Evolutionary conservation across 2,888 invertebrate genomes (phyloP).

Genomic region (Liodrosophila aerea): DNA sequence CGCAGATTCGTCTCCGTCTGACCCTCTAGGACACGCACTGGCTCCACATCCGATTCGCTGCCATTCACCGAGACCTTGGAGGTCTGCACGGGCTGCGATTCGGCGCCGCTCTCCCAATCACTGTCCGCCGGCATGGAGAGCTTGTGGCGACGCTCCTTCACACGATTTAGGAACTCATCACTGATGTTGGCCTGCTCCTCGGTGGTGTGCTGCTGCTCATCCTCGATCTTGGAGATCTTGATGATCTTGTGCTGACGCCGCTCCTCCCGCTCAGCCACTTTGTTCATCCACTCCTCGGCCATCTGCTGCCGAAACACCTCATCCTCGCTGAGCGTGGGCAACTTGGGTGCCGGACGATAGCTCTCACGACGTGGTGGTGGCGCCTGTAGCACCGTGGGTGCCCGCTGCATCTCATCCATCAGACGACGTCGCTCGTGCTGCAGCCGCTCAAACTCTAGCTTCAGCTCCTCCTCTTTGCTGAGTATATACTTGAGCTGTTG

Average conservation of each 20-base stretch:
- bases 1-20: slow-evolving; percentile 85
- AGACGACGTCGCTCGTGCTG: slow-evolving; percentile 84
- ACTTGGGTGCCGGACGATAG: slow-evolving; percentile 71
- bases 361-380: slow-evolving; percentile 72
- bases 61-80: slow-evolving; percentile 32
- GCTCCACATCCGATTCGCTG: slow-evolving; percentile 76
- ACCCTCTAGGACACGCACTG: slow-evolving; percentile 87
- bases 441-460: slow-evolving; percentile 85
- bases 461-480: slow-evolving; percentile 87
- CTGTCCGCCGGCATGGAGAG: slow-evolving; percentile 87
- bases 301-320: slow-evolving; percentile 90
- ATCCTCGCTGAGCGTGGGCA: slow-evolving; percentile 86
- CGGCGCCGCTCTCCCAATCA: slow-evolving; percentile 85
- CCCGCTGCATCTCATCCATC: slow-evolving; percentile 78
- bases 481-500: slow-evolving; percentile 86
- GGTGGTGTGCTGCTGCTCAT: slow-evolving; percentile 53
- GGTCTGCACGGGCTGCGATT: slow-evolving; percentile 81
- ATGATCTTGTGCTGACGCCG: slow-evolving; percentile 91
- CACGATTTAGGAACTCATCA: slow-evolving; percentile 90
- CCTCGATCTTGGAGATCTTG: slow-evolving; percentile 86
- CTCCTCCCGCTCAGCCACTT: slow-evolving; percentile 90
- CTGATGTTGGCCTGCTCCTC: slow-evolving; percentile 84
- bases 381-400: slow-evolving; percentile 52
- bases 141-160: slow-evolving; percentile 88
- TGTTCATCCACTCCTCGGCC: slow-evolving; percentile 92